Conservation (phyloP, 2,113 vertebrate species). For the Bubo scandiacus region DNA sequence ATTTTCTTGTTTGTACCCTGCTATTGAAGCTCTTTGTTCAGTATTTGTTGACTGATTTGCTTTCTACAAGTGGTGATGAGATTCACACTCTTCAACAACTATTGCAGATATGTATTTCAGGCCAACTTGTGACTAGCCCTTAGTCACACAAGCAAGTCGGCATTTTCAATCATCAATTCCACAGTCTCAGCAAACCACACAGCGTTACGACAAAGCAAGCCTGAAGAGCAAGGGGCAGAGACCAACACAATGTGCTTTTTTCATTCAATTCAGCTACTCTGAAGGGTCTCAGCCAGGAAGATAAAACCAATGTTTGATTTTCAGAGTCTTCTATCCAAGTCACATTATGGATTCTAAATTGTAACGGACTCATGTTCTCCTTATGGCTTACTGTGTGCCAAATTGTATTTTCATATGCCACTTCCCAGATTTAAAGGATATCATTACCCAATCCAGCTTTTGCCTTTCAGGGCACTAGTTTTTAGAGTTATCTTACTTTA, state of each 20-base stretch:
- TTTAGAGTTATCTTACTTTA: neutral
- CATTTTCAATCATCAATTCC: neutral
- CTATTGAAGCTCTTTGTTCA: neutral
- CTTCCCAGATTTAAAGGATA: neutral
- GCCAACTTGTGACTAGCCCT: neutral
- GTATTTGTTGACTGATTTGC: accelerated
- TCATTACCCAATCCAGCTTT: neutral
- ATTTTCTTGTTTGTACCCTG: neutral
- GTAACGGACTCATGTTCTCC: neutral
- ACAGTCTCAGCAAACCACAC: neutral
- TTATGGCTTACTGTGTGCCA: neutral
- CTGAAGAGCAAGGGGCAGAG: neutral
- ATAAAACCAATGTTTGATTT: neutral
- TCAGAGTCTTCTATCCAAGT: neutral
- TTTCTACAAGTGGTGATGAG: neutral
- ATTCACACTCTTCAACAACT: neutral
- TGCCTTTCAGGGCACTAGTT: neutral
- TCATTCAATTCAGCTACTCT: neutral
- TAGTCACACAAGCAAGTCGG: neutral
- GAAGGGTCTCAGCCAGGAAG: neutral
- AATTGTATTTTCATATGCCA: neutral
- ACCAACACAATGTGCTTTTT: neutral
- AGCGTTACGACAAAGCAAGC: neutral
- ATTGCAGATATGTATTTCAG: neutral
- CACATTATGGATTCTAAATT: neutral